These are phyloP conservation scores for Anisognathus igniventris DNA, from an alignment of 2,797 vertebrate species.

Conservation along the genomic window DNA sequence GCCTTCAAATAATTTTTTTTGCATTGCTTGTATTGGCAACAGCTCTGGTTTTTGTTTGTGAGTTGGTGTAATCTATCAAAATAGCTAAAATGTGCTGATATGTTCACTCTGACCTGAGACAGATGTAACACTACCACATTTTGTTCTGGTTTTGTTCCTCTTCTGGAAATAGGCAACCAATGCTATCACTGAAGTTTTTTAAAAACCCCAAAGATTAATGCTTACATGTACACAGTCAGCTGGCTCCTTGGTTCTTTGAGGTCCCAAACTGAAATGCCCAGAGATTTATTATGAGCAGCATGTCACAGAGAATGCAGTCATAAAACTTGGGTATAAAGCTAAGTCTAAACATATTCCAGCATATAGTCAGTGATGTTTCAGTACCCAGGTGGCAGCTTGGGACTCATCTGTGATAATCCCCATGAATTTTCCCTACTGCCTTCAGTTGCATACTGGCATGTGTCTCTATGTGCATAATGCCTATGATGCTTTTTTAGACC, in stretches of 20 bases:
- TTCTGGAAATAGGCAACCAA: not conserved
- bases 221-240: not conserved
- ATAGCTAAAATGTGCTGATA: not conserved
- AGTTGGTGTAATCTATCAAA: not conserved
- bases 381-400: not conserved
- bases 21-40: no score
- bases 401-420: not conserved
- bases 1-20: not conserved
- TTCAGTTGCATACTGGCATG: not conserved
- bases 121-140: not conserved
- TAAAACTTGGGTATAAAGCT: not conserved
- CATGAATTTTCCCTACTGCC: not conserved
- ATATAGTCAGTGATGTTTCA: not conserved
- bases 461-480: not conserved
- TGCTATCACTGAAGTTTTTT: not conserved
- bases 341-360: not conserved
- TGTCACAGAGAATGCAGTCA: not conserved
- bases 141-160: not conserved
- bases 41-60: not conserved
- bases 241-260: not conserved
- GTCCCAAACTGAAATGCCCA: not conserved
- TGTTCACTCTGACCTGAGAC: not conserved
- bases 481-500: not conserved
- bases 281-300: not conserved
- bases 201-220: not conserved